phyloP scores from a whole-genome alignment of 2,113 vertebrate genomes.

The Parus major region DNA sequence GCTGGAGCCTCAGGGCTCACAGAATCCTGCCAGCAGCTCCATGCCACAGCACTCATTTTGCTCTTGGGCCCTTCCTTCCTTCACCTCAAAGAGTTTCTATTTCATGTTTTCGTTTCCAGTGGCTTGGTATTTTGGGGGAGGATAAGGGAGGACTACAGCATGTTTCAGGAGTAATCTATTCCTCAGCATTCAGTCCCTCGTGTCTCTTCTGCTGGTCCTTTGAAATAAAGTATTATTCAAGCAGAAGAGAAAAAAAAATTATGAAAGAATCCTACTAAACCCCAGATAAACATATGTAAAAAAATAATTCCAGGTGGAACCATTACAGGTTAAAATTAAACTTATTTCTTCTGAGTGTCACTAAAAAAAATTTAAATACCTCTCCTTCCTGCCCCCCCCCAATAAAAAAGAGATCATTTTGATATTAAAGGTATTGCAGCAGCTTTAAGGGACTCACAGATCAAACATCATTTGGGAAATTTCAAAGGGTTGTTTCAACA shows the following conservation, averaged over 20 bases:
- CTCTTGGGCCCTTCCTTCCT: neutral
- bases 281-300: conserved; percentile 52
- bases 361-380: conserved; percentile 45
- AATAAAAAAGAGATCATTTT: conserved; percentile 52
- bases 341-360: conserved; percentile 54
- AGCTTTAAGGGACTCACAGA: conserved; percentile 71
- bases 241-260: neutral
- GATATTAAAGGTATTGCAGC: conserved; percentile 72
- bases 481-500: conserved; percentile 79
- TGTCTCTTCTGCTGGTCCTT: conserved; percentile 4
- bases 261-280: conserved; percentile 63
- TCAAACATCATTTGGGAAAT: conserved; percentile 77
- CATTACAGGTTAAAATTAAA: conserved; percentile 67
- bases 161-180: conserved; percentile 31
- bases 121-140: neutral
- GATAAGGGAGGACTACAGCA: neutral
- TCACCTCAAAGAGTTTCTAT: neutral
- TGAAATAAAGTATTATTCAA: conserved; percentile 56
- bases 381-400: neutral
- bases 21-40: accelerated
- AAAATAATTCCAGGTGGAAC: conserved; percentile 11
- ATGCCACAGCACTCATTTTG: neutral
- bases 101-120: neutral
- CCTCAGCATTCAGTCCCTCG: neutral
- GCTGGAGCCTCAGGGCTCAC: accelerated